These are phyloP conservation scores for Chondrosia reniformis DNA, from an alignment of 37 sponge, comb jelly and placozoan genomes.

Conservation along the genomic window DNA sequence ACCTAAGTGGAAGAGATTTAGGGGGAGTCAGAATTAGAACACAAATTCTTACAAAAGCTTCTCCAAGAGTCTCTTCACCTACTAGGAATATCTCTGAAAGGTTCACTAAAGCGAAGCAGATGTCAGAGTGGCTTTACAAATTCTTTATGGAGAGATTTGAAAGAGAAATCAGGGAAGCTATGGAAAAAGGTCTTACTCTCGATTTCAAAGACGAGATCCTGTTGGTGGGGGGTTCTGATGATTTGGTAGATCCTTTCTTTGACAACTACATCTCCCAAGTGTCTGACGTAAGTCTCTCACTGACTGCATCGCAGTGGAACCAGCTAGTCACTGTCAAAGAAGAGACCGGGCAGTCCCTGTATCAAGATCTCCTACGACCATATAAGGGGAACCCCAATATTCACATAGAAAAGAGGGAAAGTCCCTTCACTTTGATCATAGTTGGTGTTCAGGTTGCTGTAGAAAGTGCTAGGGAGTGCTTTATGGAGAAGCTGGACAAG, in stretches of 20 bases:
- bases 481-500: constrained; percentile 25
- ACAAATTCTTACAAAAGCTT: too few relatives aligned
- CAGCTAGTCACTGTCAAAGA: constrained; percentile 20
- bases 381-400: constrained; percentile 52
- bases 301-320: constrained; percentile 40
- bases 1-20: not conserved
- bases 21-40: not conserved
- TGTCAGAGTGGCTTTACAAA: not conserved
- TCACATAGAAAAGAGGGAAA: not conserved
- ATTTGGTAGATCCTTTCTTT: not conserved
- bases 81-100: too few relatives aligned
- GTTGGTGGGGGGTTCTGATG: not conserved
- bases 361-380: constrained; percentile 27
- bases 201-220: not conserved
- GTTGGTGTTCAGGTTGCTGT: constrained; percentile 40
- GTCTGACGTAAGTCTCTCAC: not conserved
- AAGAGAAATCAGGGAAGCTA: not conserved
- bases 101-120: not conserved
- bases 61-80: too few relatives aligned
- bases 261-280: not conserved
- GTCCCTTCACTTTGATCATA: not conserved
- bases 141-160: not conserved
- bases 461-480: constrained; percentile 16
- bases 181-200: not conserved
- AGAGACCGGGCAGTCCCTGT: constrained; percentile 27